These are phyloP conservation scores for Pararge aegeria DNA, from an alignment of 1,140 invertebrate species.

Conservation along the genomic window DNA sequence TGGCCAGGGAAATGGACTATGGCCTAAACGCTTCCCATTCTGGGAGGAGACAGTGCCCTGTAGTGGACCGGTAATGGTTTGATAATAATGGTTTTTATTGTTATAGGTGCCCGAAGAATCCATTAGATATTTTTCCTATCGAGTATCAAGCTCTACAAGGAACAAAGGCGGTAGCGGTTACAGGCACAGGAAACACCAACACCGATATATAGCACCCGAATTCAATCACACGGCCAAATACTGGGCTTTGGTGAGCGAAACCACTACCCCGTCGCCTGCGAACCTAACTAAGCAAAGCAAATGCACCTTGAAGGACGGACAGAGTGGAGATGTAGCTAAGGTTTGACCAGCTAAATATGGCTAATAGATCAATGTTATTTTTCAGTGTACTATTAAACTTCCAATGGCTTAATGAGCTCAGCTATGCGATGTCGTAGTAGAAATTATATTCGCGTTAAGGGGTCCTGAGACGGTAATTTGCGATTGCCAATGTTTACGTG, in stretches of 20 bases:
- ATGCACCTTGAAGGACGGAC: constrained; percentile 67
- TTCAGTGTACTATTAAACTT: too few species aligned
- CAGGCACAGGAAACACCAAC: constrained; percentile 63
- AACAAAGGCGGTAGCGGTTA: constrained; percentile 65
- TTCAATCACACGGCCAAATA: constrained; percentile 72
- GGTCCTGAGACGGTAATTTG: too few species aligned
- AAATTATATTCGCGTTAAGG: too few species aligned
- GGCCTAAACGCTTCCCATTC: too few species aligned
- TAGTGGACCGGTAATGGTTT: background rate
- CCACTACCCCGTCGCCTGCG: constrained; percentile 46
- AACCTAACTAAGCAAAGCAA: constrained; percentile 61
- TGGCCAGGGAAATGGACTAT: too few species aligned
- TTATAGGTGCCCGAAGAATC: constrained; percentile 61
- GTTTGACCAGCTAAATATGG: constrained; percentile 29
- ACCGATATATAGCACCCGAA: constrained; percentile 69
- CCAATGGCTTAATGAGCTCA: too few species aligned
- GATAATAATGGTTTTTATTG: background rate
- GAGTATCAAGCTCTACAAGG: constrained; percentile 66
- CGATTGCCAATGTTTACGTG: too few species aligned
- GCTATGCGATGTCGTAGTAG: too few species aligned
- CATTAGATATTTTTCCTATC: constrained; percentile 63
- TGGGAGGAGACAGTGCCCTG: too few species aligned
- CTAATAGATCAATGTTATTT: too few species aligned
- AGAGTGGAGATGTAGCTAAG: constrained; percentile 64
- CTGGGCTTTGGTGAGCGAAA: constrained; percentile 69